phyloP scores from a whole-genome alignment of 2,888 invertebrate species.

The Tribolium freemani region DNA sequence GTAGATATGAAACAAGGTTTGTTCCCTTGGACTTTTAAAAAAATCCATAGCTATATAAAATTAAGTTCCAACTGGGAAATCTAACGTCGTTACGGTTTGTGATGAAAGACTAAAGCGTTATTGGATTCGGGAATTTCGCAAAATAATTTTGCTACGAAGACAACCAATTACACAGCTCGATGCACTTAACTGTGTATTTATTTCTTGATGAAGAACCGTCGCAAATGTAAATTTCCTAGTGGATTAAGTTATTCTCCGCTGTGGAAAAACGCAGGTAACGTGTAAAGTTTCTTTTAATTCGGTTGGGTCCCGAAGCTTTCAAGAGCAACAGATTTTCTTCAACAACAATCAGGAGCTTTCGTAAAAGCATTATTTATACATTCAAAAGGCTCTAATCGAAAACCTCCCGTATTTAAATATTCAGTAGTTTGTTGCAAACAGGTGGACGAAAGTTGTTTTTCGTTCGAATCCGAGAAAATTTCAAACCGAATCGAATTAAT shows the following conservation, averaged over 20 bases:
- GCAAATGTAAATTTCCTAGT: no score
- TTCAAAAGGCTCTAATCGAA: conserved; percentile 37
- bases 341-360: conserved; percentile 17
- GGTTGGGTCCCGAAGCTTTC: neutral
- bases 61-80: conserved; percentile 4
- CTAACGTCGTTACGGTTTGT: neutral
- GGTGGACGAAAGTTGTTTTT: conserved; percentile 20
- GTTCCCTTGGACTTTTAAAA: neutral
- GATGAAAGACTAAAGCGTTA: neutral
- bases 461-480: conserved; percentile 14
- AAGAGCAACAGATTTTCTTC: conserved; percentile 32
- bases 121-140: neutral
- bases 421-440: conserved; percentile 30
- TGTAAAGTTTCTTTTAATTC: neutral
- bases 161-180: neutral
- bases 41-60: neutral
- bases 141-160: neutral
- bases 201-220: no score
- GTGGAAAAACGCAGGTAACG: neutral
- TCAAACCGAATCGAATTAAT: conserved; percentile 22
- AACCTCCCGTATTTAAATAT: conserved; percentile 40
- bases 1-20: conserved; percentile 26
- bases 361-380: conserved; percentile 47
- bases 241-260: no score
- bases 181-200: neutral